Evolutionary conservation across 2,888 invertebrate species (phyloP).

Genomic region (Eurytoma californica): DNA sequence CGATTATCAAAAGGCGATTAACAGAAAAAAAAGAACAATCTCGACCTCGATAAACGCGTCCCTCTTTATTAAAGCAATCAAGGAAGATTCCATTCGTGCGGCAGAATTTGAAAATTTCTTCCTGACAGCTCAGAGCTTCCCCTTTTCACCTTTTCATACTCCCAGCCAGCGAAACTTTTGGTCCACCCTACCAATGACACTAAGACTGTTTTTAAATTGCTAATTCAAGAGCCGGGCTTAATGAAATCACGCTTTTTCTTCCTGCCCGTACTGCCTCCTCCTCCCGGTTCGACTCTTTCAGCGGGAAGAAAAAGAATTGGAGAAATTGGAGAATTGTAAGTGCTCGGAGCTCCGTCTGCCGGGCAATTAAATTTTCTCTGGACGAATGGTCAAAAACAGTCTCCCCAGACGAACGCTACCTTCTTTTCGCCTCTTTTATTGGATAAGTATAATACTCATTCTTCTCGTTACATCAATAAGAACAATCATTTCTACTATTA

Average conservation of each 20-base stretch:
- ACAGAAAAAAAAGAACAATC: slow-evolving; percentile 27
- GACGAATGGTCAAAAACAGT: slow-evolving; percentile 58
- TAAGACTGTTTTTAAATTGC: slow-evolving; percentile 66
- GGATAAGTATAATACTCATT: neutral
- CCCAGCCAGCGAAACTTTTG: slow-evolving; percentile 41
- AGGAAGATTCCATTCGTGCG: slow-evolving; percentile 41
- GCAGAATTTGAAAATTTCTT: slow-evolving; percentile 40
- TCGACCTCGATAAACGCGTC: neutral
- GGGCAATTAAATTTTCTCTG: slow-evolving; percentile 61
- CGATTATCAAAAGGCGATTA: slow-evolving; percentile 11
- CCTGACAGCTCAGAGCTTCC: slow-evolving; percentile 33
- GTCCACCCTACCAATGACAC: slow-evolving; percentile 54
- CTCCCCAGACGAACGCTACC: neutral
- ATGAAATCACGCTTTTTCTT: slow-evolving; percentile 61
- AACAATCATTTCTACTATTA: slow-evolving; percentile 43
- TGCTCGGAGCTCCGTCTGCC: slow-evolving; percentile 56
- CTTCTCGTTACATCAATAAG: slow-evolving; percentile 41
- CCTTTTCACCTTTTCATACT: slow-evolving; percentile 43
- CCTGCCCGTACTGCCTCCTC: slow-evolving; percentile 46
- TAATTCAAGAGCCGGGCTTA: slow-evolving; percentile 63
- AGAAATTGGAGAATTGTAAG: slow-evolving; percentile 62
- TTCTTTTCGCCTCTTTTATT: neutral
- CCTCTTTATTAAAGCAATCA: slow-evolving; percentile 43
- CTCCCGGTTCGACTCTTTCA: slow-evolving; percentile 48
- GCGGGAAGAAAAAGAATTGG: slow-evolving; percentile 45